A percentile compares a stretch with the other conserved stretches of the same genome.
Evolutionary conservation across 2,888 invertebrate species (phyloP).

Genomic region (Ischnura elegans): DNA sequence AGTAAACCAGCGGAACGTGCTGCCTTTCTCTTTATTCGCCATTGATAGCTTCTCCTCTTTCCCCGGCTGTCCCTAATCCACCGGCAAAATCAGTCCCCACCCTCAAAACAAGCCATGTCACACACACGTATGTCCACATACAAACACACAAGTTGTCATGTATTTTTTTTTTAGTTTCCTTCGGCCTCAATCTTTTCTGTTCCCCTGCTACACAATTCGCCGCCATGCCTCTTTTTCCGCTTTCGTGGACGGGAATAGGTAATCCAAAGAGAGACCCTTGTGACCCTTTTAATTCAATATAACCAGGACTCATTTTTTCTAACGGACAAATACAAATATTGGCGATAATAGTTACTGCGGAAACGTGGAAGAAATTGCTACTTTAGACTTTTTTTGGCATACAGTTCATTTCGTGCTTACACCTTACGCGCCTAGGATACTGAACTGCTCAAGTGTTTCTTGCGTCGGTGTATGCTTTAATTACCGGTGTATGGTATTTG

Average conservation of each 20-base stretch:
- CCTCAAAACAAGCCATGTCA: not conserved
- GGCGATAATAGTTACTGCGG: not conserved
- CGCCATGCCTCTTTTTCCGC: not conserved
- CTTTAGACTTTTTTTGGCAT: not conserved
- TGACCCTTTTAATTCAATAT: not conserved
- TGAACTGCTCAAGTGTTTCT: not conserved
- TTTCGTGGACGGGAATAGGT: not conserved
- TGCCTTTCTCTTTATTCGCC: conserved; percentile 31
- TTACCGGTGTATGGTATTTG: too few species aligned
- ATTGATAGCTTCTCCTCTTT: not conserved
- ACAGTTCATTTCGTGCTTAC: too few species aligned
- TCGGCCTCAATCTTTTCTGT: too few species aligned
- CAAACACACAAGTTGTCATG: not conserved
- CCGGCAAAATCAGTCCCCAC: not conserved
- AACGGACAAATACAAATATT: not conserved
- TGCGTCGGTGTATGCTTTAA: not conserved
- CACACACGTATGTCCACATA: not conserved
- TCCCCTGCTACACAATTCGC: not conserved
- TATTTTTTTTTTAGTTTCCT: not conserved
- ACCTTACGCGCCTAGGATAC: not conserved
- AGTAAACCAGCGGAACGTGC: conserved; percentile 31
- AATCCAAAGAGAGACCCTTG: not conserved
- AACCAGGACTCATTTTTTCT: not conserved
- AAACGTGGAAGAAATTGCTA: not conserved
- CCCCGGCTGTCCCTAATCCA: not conserved